Base-by-base conservation (phyloP, 2,888 invertebrate genomes). In the Exocentrus adspersus region DNA sequence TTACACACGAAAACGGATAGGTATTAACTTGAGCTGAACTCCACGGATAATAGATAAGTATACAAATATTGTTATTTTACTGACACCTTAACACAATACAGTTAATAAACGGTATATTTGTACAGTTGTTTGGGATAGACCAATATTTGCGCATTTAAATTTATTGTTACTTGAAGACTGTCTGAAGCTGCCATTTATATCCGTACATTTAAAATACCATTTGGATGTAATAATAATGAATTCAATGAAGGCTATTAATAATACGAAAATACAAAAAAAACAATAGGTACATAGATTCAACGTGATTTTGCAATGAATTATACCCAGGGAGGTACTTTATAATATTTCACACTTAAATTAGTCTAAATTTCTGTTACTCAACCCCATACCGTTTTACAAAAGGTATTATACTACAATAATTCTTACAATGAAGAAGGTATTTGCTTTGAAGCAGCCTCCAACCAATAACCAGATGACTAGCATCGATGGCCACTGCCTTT, bases 111-210 rank as follows among this genome's bases (percentile, higher is more conserved):
- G 54, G 54, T 54, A 54, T 54, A 43, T 20, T 24, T 24, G 17
- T 54, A 54, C 54, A 54, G 54, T 54, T 54, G 54, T 41, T 43
- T 54, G 54, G 37, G 17, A 43, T 21, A 17, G 24, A 43, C 43
- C 54, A 54, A 54, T 54, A 54, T 54, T 54, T 54, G 54, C 42
- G 43, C 54, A 43, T 43, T 43, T 12, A 28, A 54, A 54, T 54
- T 54, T 43, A 54, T 54, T 43, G 21, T 20, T 54, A 43, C 21
- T 54, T 54, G 21, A 42, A 37, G 14, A 37, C n/a, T 14, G n/a
- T 37, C 37, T 1, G n/a, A 37, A 37, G 9, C 4, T 37, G 5
- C 12, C 37, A 37, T 37, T 37, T 37, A n/a, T 37, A 37, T 37
- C 37, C 5, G 37, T 37, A 37, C 37, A n/a, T 4, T 24, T 24